Percentiles rank a stretch among this genome's conserved stretches.
Evolutionary conservation across 2,888 invertebrate genomes (phyloP).

Genomic region (Stenoptilia bipunctidactyla): DNA sequence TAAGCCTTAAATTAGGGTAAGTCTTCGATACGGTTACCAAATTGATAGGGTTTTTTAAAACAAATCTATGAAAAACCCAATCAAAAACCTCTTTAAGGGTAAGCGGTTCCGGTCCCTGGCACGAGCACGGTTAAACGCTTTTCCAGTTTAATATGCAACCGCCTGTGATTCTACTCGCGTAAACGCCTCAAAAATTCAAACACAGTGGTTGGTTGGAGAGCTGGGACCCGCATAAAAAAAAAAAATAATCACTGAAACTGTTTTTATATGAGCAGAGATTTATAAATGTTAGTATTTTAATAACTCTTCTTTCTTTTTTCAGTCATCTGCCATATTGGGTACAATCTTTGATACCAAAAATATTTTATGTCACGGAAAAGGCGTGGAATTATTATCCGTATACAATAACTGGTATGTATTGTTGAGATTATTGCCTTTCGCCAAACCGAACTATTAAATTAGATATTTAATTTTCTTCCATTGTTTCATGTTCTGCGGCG

Average conservation of each 20-base stretch:
- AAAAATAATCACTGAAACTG: neutral
- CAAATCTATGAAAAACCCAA: no score
- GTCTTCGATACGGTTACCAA: no score
- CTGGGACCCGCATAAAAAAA: neutral
- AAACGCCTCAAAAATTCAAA: no score
- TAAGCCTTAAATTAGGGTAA: no score
- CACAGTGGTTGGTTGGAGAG: no score
- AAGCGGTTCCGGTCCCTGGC: no score
- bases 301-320: constrained; percentile 28
- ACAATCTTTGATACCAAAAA: constrained; percentile 86
- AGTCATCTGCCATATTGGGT: constrained; percentile 93
- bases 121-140: no score
- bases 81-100: no score
- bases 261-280: constrained; percentile 3
- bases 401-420: constrained; percentile 79
- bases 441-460: neutral
- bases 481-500: constrained; percentile 31
- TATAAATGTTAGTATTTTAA: neutral
- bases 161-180: no score
- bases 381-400: constrained; percentile 96
- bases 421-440: no score
- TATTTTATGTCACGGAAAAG: constrained; percentile 94
- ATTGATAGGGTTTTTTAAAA: no score
- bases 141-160: no score
- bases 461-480: constrained; percentile 15